A percentile compares a stretch with the other conserved stretches of the same genome.
These are phyloP conservation scores for Tetramorium alpestre DNA, from an alignment of 1,140 invertebrate genomes.

Conservation along the genomic window DNA sequence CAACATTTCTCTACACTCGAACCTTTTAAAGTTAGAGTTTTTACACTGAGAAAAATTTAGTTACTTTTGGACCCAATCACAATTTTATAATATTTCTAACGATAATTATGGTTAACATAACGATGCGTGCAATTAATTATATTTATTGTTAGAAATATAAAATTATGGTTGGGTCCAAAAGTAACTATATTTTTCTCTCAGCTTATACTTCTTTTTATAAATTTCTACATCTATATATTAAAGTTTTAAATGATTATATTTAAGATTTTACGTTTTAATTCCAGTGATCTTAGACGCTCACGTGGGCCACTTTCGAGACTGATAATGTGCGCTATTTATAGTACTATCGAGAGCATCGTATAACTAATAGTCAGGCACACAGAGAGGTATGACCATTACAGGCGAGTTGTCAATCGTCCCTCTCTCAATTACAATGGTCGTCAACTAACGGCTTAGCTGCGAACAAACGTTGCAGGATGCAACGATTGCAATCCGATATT, in stretches of 20 bases:
- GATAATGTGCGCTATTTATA: slow-evolving; percentile 29
- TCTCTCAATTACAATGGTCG: slow-evolving; percentile 11
- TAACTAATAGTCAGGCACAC: not conserved
- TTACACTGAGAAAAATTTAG: no score
- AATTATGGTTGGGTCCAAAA: no score
- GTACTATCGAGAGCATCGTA: slow-evolving; percentile 12
- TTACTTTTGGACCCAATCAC: no score
- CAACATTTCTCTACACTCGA: not conserved
- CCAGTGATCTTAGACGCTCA: not conserved
- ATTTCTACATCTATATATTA: not conserved
- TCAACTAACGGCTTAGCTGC: not conserved
- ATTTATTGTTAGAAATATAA: no score
- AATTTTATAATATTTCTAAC: no score
- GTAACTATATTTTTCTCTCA: no score
- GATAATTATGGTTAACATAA: no score
- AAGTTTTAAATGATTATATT: not conserved
- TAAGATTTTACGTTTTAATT: not conserved
- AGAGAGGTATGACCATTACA: not conserved
- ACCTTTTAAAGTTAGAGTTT: not conserved
- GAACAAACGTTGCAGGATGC: slow-evolving; percentile 18
- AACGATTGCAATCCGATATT: slow-evolving; percentile 40
- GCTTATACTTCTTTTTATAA: not conserved
- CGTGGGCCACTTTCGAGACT: not conserved
- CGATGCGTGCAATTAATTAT: no score
- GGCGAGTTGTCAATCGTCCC: slow-evolving; percentile 23